Evolutionary conservation across 92 coral and sea anemone genomes (phyloP).

Genomic region (Palythoa grandis): DNA sequence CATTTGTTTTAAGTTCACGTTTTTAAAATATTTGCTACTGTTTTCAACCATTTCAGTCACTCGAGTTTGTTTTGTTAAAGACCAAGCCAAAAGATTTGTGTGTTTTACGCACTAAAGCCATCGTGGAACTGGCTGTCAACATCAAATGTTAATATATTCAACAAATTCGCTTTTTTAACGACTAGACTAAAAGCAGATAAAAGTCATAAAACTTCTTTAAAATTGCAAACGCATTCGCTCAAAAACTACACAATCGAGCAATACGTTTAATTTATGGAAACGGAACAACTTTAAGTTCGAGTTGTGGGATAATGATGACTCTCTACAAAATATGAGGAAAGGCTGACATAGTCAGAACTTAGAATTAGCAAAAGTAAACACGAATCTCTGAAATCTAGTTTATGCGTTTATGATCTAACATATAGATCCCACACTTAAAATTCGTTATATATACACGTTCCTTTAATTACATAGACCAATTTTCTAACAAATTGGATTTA

Average conservation of each 20-base stretch:
- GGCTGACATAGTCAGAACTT: not conserved
- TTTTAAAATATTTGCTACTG: slow-evolving; percentile 28
- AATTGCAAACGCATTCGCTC: too few species aligned
- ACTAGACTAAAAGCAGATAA: not conserved
- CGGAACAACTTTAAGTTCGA: too few species aligned
- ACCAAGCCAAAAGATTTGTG: not conserved
- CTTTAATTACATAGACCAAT: slow-evolving; percentile 19
- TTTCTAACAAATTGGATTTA: slow-evolving; percentile 32
- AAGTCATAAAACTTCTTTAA: not conserved
- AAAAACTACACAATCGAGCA: too few species aligned
- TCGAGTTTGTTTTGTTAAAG: slow-evolving; percentile 17
- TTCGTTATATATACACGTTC: not conserved
- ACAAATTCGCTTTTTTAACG: slow-evolving; percentile 10
- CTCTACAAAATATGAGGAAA: too few species aligned
- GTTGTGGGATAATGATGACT: too few species aligned
- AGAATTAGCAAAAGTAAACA: not conserved
- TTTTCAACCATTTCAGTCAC: slow-evolving; percentile 15
- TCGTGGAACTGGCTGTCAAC: not conserved
- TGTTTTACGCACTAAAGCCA: not conserved
- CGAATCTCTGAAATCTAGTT: not conserved
- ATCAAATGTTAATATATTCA: slow-evolving; percentile 32
- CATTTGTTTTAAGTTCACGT: slow-evolving; percentile 4
- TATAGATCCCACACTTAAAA: slow-evolving; percentile 18
- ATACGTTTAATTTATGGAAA: too few species aligned
- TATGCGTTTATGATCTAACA: not conserved